phyloP scores from a whole-genome alignment of 2,888 invertebrate species.

The Micoletzkya japonica region DNA sequence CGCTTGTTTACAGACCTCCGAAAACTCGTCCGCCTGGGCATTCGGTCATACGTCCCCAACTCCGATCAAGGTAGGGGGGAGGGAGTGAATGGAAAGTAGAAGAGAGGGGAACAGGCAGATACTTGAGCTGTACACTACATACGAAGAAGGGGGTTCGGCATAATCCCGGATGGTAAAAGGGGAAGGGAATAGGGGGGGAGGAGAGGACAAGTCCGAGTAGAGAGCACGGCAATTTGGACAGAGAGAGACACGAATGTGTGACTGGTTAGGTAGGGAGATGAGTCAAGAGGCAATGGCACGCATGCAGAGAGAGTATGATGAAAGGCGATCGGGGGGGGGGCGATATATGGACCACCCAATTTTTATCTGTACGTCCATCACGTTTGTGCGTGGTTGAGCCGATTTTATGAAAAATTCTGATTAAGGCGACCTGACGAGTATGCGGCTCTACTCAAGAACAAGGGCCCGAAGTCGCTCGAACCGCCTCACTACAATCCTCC shows the following conservation, averaged over 20 bases:
- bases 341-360: too few species aligned
- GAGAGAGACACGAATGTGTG: too few species aligned
- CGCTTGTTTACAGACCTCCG: too few species aligned
- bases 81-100: background rate
- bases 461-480: conserved; percentile 14
- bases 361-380: too few species aligned
- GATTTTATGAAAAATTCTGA: background rate
- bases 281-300: background rate
- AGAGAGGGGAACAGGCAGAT: background rate
- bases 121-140: background rate
- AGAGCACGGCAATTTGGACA: too few species aligned
- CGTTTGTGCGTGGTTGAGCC: too few species aligned
- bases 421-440: conserved; percentile 11
- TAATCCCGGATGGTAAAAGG: too few species aligned
- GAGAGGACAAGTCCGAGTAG: too few species aligned
- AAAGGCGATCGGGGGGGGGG: too few species aligned
- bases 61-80: conserved; percentile 20
- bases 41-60: conserved; percentile 22
- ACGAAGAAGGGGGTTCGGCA: conserved; percentile 4
- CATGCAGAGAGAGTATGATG: too few species aligned
- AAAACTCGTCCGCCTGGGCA: conserved; percentile 20
- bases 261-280: too few species aligned
- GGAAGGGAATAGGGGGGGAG: too few species aligned
- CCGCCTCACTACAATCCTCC: conserved; percentile 30
- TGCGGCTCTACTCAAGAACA: conserved; percentile 2